phyloP scores from a whole-genome alignment of 2,888 invertebrate species.

The Byasa hedistus region DNA sequence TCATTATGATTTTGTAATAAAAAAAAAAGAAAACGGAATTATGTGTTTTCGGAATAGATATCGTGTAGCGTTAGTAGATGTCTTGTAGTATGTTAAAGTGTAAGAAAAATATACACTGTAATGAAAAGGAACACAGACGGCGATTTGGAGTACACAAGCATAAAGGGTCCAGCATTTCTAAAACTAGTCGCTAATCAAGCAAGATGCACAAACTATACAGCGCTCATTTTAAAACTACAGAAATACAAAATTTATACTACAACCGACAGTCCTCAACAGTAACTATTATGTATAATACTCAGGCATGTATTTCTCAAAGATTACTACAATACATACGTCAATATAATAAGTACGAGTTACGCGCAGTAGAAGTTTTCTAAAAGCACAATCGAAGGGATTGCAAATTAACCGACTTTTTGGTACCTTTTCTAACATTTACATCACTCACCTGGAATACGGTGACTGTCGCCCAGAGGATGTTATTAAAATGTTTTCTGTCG shows the following conservation, averaged over 20 bases:
- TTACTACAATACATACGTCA: conserved; percentile 18
- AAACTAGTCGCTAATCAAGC: conserved; percentile 54
- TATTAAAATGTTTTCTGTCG: conserved; percentile 99
- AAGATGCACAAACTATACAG: conserved; percentile 75
- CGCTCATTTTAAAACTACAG: conserved; percentile 61
- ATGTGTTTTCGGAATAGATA: conserved; percentile 57
- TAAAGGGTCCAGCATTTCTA: conserved; percentile 66
- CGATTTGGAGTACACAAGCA: conserved; percentile 75
- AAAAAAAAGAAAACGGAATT: conserved; percentile 52
- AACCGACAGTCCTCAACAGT: conserved; percentile 37
- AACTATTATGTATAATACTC: conserved; percentile 28
- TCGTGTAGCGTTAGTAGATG: conserved; percentile 70
- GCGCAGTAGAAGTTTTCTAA: conserved; percentile 62
- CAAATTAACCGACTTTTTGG: conserved; percentile 72
- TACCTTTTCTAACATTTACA: conserved; percentile 62
- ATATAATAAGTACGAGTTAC: conserved; percentile 57
- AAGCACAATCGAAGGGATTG: conserved; percentile 66
- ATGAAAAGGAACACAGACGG: conserved; percentile 73
- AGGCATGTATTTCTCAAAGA: background rate
- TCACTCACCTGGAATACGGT: conserved; percentile 97
- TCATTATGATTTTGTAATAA: conserved; percentile 47
- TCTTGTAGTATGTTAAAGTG: conserved; percentile 68
- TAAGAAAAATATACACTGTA: conserved; percentile 58
- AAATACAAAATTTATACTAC: conserved; percentile 32
- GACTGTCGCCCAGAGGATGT: conserved; percentile 97